phyloP scores from a whole-genome alignment of 2,797 vertebrate genomes.

The Typhlichthys subterraneus region DNA sequence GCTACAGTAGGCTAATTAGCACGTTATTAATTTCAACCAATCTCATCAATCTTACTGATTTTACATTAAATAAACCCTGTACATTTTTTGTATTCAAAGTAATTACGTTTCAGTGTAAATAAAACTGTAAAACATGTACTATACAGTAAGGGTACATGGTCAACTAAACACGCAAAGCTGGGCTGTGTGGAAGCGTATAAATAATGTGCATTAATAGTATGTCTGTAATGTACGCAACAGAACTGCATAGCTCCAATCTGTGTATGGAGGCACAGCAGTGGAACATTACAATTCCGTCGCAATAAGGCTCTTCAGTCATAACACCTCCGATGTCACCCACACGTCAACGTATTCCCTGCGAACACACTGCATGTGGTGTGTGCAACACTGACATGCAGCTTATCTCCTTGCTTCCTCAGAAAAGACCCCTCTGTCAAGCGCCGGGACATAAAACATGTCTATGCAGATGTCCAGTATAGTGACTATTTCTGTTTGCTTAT shows the following conservation, averaged over 20 bases:
- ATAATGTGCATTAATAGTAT: too few relatives aligned
- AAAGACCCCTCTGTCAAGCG: constrained; percentile 18
- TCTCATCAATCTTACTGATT: too few relatives aligned
- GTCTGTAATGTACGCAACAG: not conserved
- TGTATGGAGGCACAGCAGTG: not conserved
- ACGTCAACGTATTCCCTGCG: constrained; percentile 49
- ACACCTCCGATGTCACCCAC: constrained; percentile 60
- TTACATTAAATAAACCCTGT: too few relatives aligned
- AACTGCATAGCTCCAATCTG: not conserved
- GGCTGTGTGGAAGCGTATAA: too few relatives aligned
- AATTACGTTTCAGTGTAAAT: too few relatives aligned
- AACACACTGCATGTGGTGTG: constrained; percentile 57
- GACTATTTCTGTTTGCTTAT: constrained; percentile 31
- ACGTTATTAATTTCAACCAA: too few relatives aligned
- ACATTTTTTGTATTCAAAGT: too few relatives aligned
- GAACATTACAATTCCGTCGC: constrained; percentile 32
- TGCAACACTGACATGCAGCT: constrained; percentile 26
- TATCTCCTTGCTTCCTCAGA: constrained; percentile 26
- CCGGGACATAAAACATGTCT: constrained; percentile 29
- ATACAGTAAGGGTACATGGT: too few relatives aligned
- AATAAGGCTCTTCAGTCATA: constrained; percentile 44
- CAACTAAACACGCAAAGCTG: too few relatives aligned
- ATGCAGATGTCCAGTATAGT: constrained; percentile 23
- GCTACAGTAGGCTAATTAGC: too few relatives aligned
- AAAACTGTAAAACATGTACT: too few relatives aligned